Evolutionary conservation across 2,888 invertebrate species (phyloP).

Genomic region (Ormia ochracea): DNA sequence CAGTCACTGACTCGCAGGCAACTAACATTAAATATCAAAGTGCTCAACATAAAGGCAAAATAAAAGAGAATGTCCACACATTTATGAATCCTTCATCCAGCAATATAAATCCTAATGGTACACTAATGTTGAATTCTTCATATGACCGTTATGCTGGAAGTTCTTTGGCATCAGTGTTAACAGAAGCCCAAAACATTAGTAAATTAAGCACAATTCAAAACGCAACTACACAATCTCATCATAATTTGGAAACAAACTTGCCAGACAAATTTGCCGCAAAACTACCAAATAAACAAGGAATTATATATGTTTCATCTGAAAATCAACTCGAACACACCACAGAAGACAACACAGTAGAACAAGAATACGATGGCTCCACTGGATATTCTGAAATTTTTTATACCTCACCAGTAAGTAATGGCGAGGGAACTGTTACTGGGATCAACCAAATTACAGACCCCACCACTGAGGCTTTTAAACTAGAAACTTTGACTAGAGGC

Average conservation of each 20-base stretch:
- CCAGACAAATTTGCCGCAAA: constrained; percentile 43
- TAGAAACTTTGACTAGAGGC: constrained; percentile 60
- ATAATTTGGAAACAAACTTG: constrained; percentile 59
- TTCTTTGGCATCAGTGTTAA: constrained; percentile 66
- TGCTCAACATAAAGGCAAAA: constrained; percentile 62
- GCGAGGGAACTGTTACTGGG: neutral
- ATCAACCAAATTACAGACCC: constrained; percentile 13
- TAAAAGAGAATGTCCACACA: constrained; percentile 64
- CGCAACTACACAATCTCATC: constrained; percentile 67
- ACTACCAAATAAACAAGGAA: constrained; percentile 35
- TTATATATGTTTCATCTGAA: constrained; percentile 4
- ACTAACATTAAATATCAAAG: constrained; percentile 63
- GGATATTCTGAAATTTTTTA: neutral
- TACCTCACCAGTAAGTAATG: constrained; percentile 20
- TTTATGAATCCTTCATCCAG: constrained; percentile 54
- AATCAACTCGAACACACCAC: neutral
- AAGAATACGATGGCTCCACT: neutral
- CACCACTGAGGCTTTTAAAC: constrained; percentile 14
- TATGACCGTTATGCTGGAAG: constrained; percentile 65
- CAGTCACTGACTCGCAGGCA: neutral
- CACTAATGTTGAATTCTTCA: constrained; percentile 61
- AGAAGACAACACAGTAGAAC: neutral
- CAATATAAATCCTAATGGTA: neutral
- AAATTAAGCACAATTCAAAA: constrained; percentile 63
- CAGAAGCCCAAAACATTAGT: constrained; percentile 63